These are phyloP conservation scores for Drosophila ustulata DNA, from an alignment of 2,888 invertebrate genomes.

Conservation along the genomic window DNA sequence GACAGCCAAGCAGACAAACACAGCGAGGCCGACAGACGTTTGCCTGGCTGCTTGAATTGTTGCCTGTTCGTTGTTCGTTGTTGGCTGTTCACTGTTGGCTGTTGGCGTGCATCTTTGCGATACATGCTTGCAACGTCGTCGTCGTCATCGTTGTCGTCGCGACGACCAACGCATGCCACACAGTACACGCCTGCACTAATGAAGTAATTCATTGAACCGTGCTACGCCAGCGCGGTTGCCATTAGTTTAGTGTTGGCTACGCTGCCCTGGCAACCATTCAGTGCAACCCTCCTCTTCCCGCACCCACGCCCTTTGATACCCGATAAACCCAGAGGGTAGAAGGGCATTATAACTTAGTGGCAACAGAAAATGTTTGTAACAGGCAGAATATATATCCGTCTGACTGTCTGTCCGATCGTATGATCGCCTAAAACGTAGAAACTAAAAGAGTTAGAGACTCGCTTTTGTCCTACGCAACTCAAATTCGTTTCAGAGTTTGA, in stretches of 20 bases:
- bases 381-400: no score
- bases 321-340: no score
- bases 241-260: constrained; percentile 74
- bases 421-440: no score
- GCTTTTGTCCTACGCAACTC: no score
- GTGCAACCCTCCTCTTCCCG: background rate
- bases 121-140: constrained; percentile 43
- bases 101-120: constrained; percentile 30
- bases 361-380: no score
- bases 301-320: constrained; percentile 38
- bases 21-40: constrained; percentile 28
- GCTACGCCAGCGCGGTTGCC: constrained; percentile 65
- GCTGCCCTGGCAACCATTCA: constrained; percentile 19
- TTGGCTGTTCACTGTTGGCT: constrained; percentile 1
- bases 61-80: background rate
- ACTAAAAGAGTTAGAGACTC: no score
- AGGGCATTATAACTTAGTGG: no score
- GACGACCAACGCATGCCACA: constrained; percentile 73
- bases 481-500: no score
- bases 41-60: constrained; percentile 36
- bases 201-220: constrained; percentile 83
- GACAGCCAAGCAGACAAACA: constrained; percentile 27
- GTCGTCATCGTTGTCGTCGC: constrained; percentile 17
- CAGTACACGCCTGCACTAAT: constrained; percentile 77
- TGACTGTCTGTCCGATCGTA: no score